These are phyloP conservation scores for Cygnus atratus DNA, from an alignment of 2,113 vertebrate species.

Conservation along the genomic window DNA sequence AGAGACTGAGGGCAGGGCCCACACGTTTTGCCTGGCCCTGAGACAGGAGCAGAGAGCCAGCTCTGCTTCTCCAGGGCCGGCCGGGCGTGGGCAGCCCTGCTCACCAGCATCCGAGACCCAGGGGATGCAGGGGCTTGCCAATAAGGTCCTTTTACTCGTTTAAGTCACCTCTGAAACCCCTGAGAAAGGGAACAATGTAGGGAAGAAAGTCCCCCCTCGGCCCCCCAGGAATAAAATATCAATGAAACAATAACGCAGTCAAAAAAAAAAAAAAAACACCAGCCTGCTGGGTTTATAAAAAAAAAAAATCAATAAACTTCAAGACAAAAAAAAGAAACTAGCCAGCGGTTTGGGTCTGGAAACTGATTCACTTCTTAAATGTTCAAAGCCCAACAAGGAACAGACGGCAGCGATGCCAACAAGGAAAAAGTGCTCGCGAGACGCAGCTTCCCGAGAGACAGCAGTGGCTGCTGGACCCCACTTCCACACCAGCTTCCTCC, in stretches of 20 bases:
- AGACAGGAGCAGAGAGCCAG: constrained; percentile 50
- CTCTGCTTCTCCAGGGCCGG: constrained; percentile 24
- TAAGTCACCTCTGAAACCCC: constrained; percentile 51
- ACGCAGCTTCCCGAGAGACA: not conserved
- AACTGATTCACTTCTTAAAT: constrained; percentile 31
- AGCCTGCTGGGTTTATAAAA: constrained; percentile 78
- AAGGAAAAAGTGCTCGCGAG: constrained; percentile 34
- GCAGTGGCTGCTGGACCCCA: not conserved
- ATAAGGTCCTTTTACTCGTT: constrained; percentile 3
- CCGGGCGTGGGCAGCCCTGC: not conserved
- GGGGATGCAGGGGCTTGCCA: constrained; percentile 22
- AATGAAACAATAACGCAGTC: constrained; percentile 32
- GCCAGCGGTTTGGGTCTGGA: constrained; percentile 56
- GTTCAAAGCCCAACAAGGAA: not conserved
- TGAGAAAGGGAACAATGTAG: constrained; percentile 34
- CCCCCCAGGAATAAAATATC: constrained; percentile 38
- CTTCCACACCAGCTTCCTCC: not conserved
- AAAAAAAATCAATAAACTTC: constrained; percentile 14
- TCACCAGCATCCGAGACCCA: not conserved
- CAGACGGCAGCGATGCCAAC: not conserved
- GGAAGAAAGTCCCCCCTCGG: not conserved
- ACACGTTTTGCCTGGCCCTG: rapidly evolving
- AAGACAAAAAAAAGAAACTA: constrained; percentile 18
- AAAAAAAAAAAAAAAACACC: constrained; percentile 56
- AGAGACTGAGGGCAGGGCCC: not conserved